Evolutionary conservation across 1,140 invertebrate genomes (phyloP).

Genomic region (Brachystomella parvula): DNA sequence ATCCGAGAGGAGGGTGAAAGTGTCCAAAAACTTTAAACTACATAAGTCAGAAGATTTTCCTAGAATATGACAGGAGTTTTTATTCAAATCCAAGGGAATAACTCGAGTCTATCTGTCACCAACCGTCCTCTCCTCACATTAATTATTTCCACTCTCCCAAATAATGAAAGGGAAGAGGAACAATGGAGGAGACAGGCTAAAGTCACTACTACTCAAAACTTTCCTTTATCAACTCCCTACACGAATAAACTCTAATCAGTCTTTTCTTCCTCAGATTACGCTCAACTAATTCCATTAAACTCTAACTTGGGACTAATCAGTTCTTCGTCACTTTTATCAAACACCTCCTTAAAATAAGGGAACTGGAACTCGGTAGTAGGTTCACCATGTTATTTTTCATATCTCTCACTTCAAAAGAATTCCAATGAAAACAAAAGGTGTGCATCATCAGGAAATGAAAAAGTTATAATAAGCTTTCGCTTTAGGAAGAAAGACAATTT

Average conservation of each 20-base stretch:
- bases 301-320: not conserved
- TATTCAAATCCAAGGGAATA: not conserved
- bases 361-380: no score
- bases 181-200: not conserved
- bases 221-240: not conserved
- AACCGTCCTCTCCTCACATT: not conserved
- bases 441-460: no score
- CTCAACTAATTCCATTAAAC: not conserved
- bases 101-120: conserved; percentile 2
- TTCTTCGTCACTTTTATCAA: no score
- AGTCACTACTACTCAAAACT: not conserved
- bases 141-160: conserved; percentile 4
- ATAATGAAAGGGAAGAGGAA: not conserved
- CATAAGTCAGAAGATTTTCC: conserved; percentile 22
- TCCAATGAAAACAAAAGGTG: no score
- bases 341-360: no score
- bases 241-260: not conserved
- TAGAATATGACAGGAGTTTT: conserved; percentile 6
- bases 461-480: no score
- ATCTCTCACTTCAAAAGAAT: no score
- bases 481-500: no score
- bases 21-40: conserved; percentile 27
- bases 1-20: conserved; percentile 18
- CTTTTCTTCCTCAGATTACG: not conserved
- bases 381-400: no score